A percentile compares a stretch with the other conserved stretches of the same genome.
Conservation (phyloP, 1,140 invertebrate genomes). For the Lethrus apterus region DNA sequence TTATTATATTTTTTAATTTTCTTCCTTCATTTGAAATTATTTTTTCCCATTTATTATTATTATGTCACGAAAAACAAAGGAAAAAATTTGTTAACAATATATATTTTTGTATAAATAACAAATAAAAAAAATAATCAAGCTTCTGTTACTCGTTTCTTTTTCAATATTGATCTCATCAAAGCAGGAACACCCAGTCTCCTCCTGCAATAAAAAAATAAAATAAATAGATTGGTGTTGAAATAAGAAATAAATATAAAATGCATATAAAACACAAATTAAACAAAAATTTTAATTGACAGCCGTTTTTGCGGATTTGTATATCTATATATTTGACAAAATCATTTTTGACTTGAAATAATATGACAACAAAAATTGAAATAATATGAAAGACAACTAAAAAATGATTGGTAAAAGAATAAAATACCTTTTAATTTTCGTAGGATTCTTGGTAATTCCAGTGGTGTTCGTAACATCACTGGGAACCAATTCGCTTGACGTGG, state of each 20-base stretch:
- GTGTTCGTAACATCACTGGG: background rate
- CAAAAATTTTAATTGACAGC: background rate
- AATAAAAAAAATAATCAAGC: background rate
- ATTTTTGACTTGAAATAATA: too few relatives aligned
- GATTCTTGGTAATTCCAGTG: background rate
- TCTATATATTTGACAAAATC: too few relatives aligned
- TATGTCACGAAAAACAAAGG: background rate
- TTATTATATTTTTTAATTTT: slow-evolving; percentile 1
- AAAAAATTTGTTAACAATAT: background rate
- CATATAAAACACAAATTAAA: background rate
- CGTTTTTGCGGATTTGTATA: too few relatives aligned
- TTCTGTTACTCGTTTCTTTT: background rate
- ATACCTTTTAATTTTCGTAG: slow-evolving; percentile 11
- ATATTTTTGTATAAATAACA: slow-evolving; percentile 2
- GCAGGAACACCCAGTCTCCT: background rate
- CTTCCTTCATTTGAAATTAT: background rate
- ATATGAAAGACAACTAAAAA: too few relatives aligned
- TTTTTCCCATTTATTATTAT: background rate
- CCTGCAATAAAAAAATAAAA: slow-evolving; percentile 2
- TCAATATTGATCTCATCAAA: slow-evolving; percentile 10
- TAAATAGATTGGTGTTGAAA: too few relatives aligned
- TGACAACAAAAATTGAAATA: too few relatives aligned
- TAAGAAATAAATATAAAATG: too few relatives aligned
- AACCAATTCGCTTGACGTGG: background rate
- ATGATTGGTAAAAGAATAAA: too few relatives aligned